Evolutionary conservation across 2,888 invertebrate species (phyloP), one percentile per base, ranked within the genome.

Genomic region (Auanema freiburgensis): DNA sequence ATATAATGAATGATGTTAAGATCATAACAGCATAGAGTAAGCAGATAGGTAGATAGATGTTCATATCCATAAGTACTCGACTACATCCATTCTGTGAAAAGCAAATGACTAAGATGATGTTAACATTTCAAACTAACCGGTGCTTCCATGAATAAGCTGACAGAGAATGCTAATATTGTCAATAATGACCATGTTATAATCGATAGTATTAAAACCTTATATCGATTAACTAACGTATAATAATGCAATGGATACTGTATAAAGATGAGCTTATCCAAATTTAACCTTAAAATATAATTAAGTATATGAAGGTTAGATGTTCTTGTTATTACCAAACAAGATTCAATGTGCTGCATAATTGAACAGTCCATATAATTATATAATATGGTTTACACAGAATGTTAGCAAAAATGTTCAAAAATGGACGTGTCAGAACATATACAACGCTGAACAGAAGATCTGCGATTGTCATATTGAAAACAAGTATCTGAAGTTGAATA

Each of bases 381-480:
- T 82, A 82, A 63, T 82, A 82, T 1, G 79, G 74, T 53, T 74
- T 76, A 57, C 82, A 82, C 14, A 74, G 65, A 16, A 49, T 49
- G 5, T 57, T 59, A 14, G 76, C 66, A 56, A 79, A 77, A 8
- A 59, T 43, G 21, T 60, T 67, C 53, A 81, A 63, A 61, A 74
- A 76, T 43, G 81, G 80, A 12, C 81, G 63, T 6, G 81, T 81
- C 43, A 76, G 59, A 77, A 82, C 78, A 65, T 82, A 81, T 51
- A 81, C 71, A 5, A 79, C 65, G 55, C 82, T 81, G 61, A 80
- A 76, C 43, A 81, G 53, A 16, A 82, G 66, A 66, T 82, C 82
- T 4, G 82, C 79, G 14, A 78, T 66, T n/a, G 82, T 81, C 82
- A 82, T 82, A 74, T 83, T 81, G 42, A 82, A 81, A 6, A 82